Conservation (phyloP, 2,888 invertebrate species). For the Torymus aiolomorphi region DNA sequence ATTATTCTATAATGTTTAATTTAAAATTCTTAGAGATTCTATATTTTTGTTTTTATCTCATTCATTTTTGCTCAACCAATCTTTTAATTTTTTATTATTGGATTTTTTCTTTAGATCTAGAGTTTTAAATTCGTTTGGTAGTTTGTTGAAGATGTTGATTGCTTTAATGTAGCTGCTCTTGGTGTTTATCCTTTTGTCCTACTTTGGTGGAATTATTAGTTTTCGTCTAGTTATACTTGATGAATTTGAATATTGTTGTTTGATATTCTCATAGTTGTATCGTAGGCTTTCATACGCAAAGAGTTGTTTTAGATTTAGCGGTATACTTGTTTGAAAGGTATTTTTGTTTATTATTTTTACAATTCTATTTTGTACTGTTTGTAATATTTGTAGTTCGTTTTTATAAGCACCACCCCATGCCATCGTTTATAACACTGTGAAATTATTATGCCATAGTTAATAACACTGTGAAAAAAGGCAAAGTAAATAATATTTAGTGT, state of each 20-base stretch:
- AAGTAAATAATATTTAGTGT: too few species aligned
- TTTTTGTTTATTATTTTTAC: constrained; percentile 3
- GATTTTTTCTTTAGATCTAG: background rate
- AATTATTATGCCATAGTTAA: too few species aligned
- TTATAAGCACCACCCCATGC: background rate
- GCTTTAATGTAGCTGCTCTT: constrained; percentile 7
- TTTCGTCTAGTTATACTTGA: too few species aligned
- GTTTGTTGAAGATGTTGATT: constrained; percentile 1
- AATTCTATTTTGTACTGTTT: background rate
- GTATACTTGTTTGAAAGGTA: background rate
- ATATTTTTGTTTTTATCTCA: background rate
- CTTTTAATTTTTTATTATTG: constrained; percentile 4
- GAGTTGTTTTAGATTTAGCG: too few species aligned
- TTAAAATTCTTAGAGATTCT: background rate
- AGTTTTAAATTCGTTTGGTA: background rate
- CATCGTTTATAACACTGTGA: too few species aligned
- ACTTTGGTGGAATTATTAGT: too few species aligned
- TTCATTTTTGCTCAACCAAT: background rate
- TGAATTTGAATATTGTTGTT: too few species aligned
- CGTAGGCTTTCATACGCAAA: too few species aligned
- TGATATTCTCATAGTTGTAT: too few species aligned
- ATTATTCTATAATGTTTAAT: too few species aligned
- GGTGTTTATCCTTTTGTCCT: too few species aligned
- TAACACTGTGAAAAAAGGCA: too few species aligned
- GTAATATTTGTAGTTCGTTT: background rate